Evolutionary conservation across 2,888 invertebrate genomes (phyloP).

Genomic region (Pecten maximus): DNA sequence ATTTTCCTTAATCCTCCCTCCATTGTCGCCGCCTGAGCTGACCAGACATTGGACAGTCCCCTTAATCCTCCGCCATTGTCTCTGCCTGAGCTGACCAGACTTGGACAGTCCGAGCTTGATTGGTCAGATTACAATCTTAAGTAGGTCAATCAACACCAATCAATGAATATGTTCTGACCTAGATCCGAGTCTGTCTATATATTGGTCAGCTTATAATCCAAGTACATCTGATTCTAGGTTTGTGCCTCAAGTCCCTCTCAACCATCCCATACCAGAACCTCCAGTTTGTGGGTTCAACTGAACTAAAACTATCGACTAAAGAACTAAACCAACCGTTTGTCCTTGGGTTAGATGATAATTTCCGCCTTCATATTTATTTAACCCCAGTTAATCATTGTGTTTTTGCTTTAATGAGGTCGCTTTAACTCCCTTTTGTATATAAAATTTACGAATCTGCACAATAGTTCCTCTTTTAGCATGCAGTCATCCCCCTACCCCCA

Average conservation of each 20-base stretch:
- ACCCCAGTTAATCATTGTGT: too few species aligned
- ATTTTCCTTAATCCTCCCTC: background rate
- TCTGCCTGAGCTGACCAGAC: background rate
- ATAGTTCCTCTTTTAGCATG: too few species aligned
- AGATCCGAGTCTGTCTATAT: background rate
- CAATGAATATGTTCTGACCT: background rate
- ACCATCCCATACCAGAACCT: background rate
- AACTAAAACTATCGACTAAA: background rate
- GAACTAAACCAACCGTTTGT: too few species aligned
- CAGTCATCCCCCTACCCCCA: too few species aligned
- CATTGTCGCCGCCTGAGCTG: background rate
- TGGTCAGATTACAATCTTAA: background rate
- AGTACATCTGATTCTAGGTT: background rate
- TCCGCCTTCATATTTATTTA: too few species aligned
- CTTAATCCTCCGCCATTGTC: background rate
- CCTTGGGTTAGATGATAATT: too few species aligned
- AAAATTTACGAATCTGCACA: too few species aligned
- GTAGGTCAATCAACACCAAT: conserved; percentile 21
- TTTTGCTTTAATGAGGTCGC: too few species aligned
- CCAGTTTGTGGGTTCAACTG: background rate
- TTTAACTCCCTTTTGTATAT: too few species aligned
- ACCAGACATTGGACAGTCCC: background rate
- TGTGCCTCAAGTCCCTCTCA: background rate
- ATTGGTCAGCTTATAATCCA: background rate
- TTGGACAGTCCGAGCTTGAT: background rate